Conservation (phyloP, 2,888 invertebrate species). For the Masnerella sp. region DNA sequence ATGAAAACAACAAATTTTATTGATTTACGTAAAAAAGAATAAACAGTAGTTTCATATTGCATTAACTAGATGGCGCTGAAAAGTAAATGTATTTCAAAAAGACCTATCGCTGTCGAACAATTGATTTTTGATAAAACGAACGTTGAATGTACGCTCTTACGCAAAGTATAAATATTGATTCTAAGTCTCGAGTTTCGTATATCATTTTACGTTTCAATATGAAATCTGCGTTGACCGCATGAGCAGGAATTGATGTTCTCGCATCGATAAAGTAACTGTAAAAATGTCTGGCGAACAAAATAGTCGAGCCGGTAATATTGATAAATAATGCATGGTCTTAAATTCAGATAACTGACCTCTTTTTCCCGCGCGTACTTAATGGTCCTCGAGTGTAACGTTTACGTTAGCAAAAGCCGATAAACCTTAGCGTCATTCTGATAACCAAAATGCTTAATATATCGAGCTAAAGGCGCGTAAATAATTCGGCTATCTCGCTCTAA, state of each 20-base stretch:
- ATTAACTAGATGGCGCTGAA: no score
- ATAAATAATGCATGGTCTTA: slow-evolving; percentile 54
- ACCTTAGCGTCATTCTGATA: slow-evolving; percentile 43
- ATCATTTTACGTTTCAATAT: slow-evolving; percentile 26
- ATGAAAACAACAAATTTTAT: no score
- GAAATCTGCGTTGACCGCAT: slow-evolving; percentile 26
- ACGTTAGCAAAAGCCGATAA: slow-evolving; percentile 46
- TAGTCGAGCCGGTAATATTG: slow-evolving; percentile 42
- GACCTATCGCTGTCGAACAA: no score
- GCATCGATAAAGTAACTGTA: slow-evolving; percentile 18
- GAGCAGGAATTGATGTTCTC: slow-evolving; percentile 34
- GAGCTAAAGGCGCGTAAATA: slow-evolving; percentile 5
- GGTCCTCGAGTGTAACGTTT: slow-evolving; percentile 45
- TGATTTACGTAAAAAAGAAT: no score
- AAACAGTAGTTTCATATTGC: no score
- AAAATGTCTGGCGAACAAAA: slow-evolving; percentile 38
- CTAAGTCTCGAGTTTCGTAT: slow-evolving; percentile 9
- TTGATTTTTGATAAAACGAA: no score
- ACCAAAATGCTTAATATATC: slow-evolving; percentile 42
- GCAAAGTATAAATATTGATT: slow-evolving; percentile 19
- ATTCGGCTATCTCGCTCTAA: slow-evolving; percentile 3
- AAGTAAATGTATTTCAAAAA: no score
- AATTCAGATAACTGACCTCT: slow-evolving; percentile 52
- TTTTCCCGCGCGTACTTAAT: slow-evolving; percentile 43
- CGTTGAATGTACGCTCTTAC: slow-evolving; percentile 7